Evolutionary conservation across 64 coral and sea anemone species (phyloP), one percentile per base, ranked within the genome.

Genomic region (Pocillopora damicornis): DNA sequence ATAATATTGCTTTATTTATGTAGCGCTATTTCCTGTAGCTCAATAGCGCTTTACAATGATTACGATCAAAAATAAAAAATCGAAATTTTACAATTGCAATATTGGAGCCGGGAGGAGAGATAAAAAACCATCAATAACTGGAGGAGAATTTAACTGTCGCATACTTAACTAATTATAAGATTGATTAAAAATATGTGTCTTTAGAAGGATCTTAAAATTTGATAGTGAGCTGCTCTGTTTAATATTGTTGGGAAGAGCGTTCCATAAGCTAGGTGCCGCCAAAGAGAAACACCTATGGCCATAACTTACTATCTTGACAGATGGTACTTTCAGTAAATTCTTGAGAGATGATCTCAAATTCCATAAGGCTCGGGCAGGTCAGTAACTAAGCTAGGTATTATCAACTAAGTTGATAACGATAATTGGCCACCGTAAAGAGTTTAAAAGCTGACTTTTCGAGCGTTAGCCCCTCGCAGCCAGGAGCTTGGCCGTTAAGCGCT

Each of bases 401-500:
- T 30, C 30, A 30, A 30, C 30, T 30, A 30, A 30, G 30, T 30
- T 30, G 30, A 30, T 30, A 30, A 30, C 30, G 30, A 30, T 30
- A 30, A 30, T 30, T 30, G 30, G 30, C 30, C 30, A 30, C 30
- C 30, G 30, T 30, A 30, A 30, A 30, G 30, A 30, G 30, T 30
- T 30, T 30, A 30, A 30, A 30, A 30, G 30, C 30, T 30, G 30
- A 30, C 30, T 30, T 30, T 30, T 30, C 30, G 30, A 30, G 30
- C 30, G 30, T 30, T 30, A 30, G 30, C 30, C 30, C 30, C 30
- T 30, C 30, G 37, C 73, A 72, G 17, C 65, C 15, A 66, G 83
- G 83, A 9, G 83, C 83, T 38, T 66, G 83, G 37, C 22, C 63
- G 17, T 86, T 86, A 9, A 73, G 62, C 25, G 82, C 82, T 73